phyloP scores from a whole-genome alignment of 2,113 vertebrate species.

The Hippocampus abdominalis region DNA sequence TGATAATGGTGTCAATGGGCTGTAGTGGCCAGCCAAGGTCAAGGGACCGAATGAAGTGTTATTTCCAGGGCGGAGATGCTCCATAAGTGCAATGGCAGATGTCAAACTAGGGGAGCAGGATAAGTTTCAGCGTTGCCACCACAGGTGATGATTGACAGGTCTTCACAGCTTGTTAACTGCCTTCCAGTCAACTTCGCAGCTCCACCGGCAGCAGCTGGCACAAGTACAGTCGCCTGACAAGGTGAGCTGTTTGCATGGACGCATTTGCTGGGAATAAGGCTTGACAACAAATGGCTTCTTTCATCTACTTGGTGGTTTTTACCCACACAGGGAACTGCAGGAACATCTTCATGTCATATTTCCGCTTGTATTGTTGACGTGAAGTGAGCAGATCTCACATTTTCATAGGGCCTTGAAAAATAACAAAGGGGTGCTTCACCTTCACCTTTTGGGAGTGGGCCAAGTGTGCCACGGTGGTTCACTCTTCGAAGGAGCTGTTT shows the following conservation, averaged over 20 bases:
- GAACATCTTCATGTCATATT: not conserved
- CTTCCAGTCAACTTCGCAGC: slow-evolving; percentile 46
- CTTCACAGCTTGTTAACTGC: slow-evolving; percentile 25
- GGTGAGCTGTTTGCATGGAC: slow-evolving; percentile 41
- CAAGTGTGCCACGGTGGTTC: too few relatives aligned
- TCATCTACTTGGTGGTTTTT: not conserved
- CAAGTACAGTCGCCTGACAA: slow-evolving; percentile 54
- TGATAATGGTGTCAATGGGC: slow-evolving; percentile 40
- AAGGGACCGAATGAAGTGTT: not conserved
- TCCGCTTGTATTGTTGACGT: not conserved
- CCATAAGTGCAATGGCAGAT: slow-evolving; percentile 21
- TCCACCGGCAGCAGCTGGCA: slow-evolving; percentile 45
- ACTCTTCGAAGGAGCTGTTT: too few relatives aligned
- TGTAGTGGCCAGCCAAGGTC: slow-evolving; percentile 25
- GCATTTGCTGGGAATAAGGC: slow-evolving; percentile 37
- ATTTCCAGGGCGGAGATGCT: not conserved
- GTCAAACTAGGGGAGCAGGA: slow-evolving; percentile 22
- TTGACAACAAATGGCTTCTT: slow-evolving; percentile 29
- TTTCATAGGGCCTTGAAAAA: too few relatives aligned
- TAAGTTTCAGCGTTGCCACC: slow-evolving; percentile 18
- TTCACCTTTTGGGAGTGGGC: too few relatives aligned
- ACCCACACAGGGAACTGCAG: not conserved
- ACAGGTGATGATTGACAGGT: slow-evolving; percentile 55
- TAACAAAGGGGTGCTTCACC: too few relatives aligned
- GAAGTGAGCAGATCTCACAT: too few relatives aligned